These are phyloP conservation scores for Laticauda laticaudata DNA, from an alignment of 2,113 vertebrate species.

Conservation along the genomic window DNA sequence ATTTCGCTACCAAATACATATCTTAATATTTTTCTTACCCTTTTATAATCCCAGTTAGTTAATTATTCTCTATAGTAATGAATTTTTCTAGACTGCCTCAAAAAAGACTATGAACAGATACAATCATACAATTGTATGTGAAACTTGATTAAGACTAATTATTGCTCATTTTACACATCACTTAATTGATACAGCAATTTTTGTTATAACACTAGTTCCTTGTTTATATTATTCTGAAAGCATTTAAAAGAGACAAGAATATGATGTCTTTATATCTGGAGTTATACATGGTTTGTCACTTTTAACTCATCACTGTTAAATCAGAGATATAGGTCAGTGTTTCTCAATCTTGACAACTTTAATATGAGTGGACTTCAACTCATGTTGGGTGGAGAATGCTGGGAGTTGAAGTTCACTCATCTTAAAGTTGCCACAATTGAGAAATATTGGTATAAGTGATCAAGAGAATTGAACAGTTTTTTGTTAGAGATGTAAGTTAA, in stretches of 20 bases:
- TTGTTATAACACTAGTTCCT: not conserved
- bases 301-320: not conserved
- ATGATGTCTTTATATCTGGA: not conserved
- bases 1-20: not conserved
- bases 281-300: not conserved
- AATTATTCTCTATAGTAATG: not conserved
- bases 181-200: not conserved
- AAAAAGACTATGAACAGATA: not conserved
- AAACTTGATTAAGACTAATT: not conserved
- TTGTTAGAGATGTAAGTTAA: not conserved
- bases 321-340: not conserved
- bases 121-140: not conserved
- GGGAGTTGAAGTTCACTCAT: not conserved
- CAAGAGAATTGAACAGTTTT: not conserved
- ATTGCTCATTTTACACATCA: not conserved
- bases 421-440: not conserved
- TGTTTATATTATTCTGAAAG: not conserved
- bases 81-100: not conserved
- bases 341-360: not conserved
- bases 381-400: not conserved
- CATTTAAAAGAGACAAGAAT: not conserved
- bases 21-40: not conserved
- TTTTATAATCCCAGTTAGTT: not conserved
- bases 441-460: not conserved
- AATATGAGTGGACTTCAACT: not conserved